Evolutionary conservation across 2,113 vertebrate species (phyloP).

Genomic region (Thomomys bottae): DNA sequence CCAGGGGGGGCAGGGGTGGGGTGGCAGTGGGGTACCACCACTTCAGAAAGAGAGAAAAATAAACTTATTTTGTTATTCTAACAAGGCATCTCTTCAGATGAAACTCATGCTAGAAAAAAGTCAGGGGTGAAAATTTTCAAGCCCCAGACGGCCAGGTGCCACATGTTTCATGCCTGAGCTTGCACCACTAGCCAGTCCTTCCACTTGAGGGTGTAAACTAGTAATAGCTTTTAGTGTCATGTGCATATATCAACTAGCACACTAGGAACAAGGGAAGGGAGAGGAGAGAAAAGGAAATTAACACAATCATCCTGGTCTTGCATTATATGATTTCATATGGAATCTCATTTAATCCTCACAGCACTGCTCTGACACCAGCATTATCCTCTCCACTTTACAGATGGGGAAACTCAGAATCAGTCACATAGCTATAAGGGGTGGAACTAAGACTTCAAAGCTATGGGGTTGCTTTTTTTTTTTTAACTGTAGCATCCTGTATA

Average conservation of each 20-base stretch:
- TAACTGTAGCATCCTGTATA: conserved; percentile 30
- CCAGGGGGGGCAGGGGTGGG: neutral
- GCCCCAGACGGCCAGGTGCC: neutral
- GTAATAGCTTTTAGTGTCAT: conserved; percentile 1
- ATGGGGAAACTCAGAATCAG: conserved; percentile 62
- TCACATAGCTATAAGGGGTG: conserved; percentile 30
- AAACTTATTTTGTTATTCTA: conserved; percentile 1
- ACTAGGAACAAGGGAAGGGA: neutral
- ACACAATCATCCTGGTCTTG: neutral
- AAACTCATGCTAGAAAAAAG: conserved; percentile 49
- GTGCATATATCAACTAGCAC: no score
- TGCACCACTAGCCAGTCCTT: conserved; percentile 8
- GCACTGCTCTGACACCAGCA: neutral
- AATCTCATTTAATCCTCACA: conserved; percentile 27
- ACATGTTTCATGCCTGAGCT: neutral
- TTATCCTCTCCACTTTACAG: conserved; percentile 30
- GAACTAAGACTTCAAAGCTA: conserved; percentile 35
- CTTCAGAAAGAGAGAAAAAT: neutral
- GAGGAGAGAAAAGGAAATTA: conserved; percentile 10
- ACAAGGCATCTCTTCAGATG: conserved; percentile 16
- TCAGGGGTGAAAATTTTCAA: conserved; percentile 38
- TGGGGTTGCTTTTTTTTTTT: neutral
- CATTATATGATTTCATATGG: neutral
- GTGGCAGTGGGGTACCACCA: neutral
- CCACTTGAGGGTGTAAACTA: neutral